Evolutionary conservation across 2,113 vertebrate genomes (phyloP).

Genomic region (Oceanodroma tethys): DNA sequence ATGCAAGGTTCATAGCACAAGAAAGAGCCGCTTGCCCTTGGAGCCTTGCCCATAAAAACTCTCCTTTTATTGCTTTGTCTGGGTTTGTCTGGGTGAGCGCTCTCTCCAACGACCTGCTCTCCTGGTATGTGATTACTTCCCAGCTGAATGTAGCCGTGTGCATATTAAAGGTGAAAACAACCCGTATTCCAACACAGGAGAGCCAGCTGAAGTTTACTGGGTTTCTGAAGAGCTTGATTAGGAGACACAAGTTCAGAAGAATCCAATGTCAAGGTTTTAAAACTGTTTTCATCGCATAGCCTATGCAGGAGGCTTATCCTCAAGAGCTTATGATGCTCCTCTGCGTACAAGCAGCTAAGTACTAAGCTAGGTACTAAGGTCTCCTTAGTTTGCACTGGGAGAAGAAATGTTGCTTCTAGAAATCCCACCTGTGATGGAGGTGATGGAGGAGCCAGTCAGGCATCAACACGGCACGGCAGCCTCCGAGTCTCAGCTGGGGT

Average conservation of each 20-base stretch:
- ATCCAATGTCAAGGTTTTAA: background rate
- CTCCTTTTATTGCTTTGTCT: background rate
- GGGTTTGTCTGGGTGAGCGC: background rate
- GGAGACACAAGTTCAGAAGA: background rate
- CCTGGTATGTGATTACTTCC: rapidly evolving
- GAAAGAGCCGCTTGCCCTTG: background rate
- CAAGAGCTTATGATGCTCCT: background rate
- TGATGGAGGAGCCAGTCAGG: background rate
- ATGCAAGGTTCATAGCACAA: background rate
- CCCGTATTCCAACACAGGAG: background rate
- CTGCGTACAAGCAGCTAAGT: background rate
- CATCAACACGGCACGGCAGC: rapidly evolving
- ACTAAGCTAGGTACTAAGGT: too few relatives aligned
- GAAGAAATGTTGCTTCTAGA: background rate
- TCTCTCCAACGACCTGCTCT: background rate
- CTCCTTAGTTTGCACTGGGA: background rate
- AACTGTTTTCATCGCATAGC: background rate
- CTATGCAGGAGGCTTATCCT: background rate
- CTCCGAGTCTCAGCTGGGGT: background rate
- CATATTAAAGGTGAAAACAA: background rate
- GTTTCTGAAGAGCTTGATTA: background rate
- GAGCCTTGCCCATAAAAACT: background rate
- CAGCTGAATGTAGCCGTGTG: background rate
- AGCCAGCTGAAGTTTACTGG: background rate
- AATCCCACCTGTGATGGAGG: background rate